phyloP scores from a whole-genome alignment of 2,888 invertebrate species.

The Xylocampa areola region DNA sequence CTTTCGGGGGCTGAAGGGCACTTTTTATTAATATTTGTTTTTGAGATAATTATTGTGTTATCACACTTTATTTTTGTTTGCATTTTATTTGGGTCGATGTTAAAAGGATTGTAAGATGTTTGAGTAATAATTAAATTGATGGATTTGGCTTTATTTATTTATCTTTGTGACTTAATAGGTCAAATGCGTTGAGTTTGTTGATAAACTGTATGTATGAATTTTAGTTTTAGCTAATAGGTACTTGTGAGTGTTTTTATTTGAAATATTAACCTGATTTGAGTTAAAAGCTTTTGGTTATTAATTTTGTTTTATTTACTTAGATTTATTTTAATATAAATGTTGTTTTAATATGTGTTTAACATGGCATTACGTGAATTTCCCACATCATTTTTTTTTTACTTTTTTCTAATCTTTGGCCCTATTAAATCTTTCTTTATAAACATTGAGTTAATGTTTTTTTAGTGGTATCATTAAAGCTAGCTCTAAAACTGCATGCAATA shows the following conservation, averaged over 20 bases:
- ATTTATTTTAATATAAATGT: not conserved
- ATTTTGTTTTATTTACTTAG: not conserved
- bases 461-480: not conserved
- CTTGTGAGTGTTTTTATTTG: not conserved
- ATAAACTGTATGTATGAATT: conserved; percentile 33
- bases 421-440: too few relatives aligned
- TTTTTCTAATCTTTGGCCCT: not conserved
- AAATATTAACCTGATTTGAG: conserved; percentile 4
- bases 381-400: not conserved
- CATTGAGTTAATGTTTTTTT: too few relatives aligned
- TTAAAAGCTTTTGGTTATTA: conserved; percentile 9
- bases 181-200: conserved; percentile 38
- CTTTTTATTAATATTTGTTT: conserved; percentile 83
- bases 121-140: conserved; percentile 37
- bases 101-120: conserved; percentile 66
- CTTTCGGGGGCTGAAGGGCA: conserved; percentile 86
- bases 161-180: conserved; percentile 52
- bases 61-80: conserved; percentile 73
- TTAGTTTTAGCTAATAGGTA: conserved; percentile 6
- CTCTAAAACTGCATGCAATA: not conserved
- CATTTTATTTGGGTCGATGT: conserved; percentile 77
- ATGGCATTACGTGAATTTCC: not conserved
- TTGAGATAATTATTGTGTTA: conserved; percentile 63
- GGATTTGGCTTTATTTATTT: conserved; percentile 49
- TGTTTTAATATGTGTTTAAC: not conserved